Conservation (phyloP, 2,113 vertebrate species). For the Raja brachyura region DNA sequence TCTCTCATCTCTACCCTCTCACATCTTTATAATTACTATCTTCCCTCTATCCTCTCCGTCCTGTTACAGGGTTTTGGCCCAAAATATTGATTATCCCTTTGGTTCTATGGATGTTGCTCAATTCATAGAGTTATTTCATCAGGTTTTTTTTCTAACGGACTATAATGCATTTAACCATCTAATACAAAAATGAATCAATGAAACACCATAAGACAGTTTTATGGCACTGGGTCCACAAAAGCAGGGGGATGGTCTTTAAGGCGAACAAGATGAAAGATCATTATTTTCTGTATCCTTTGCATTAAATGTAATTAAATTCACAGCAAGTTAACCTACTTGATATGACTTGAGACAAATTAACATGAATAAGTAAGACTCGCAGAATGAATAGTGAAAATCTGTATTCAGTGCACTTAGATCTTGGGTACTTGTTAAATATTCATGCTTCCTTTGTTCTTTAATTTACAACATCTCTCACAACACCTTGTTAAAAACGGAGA, state of each 20-base stretch:
- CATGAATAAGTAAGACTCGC: not conserved
- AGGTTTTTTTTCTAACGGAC: too few relatives aligned
- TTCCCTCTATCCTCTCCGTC: too few relatives aligned
- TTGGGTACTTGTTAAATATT: constrained; percentile 25
- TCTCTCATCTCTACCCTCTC: too few relatives aligned
- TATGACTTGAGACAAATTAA: not conserved
- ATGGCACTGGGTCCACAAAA: not conserved
- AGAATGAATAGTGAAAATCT: not conserved
- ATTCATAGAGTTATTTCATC: too few relatives aligned
- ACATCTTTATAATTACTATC: too few relatives aligned
- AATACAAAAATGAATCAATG: not conserved
- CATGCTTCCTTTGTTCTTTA: not conserved
- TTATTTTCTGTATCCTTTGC: not conserved
- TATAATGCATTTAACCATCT: too few relatives aligned
- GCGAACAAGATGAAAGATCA: not conserved
- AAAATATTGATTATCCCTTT: too few relatives aligned
- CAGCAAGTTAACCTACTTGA: not conserved
- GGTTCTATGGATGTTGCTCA: too few relatives aligned
- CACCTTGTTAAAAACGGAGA: not conserved
- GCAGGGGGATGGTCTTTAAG: not conserved
- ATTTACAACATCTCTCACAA: not conserved
- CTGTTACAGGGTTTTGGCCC: too few relatives aligned
- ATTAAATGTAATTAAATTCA: not conserved
- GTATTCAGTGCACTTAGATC: not conserved
- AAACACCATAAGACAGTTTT: not conserved